Evolutionary conservation across 2,888 invertebrate species (phyloP).

Genomic region (Hipparchia semele): DNA sequence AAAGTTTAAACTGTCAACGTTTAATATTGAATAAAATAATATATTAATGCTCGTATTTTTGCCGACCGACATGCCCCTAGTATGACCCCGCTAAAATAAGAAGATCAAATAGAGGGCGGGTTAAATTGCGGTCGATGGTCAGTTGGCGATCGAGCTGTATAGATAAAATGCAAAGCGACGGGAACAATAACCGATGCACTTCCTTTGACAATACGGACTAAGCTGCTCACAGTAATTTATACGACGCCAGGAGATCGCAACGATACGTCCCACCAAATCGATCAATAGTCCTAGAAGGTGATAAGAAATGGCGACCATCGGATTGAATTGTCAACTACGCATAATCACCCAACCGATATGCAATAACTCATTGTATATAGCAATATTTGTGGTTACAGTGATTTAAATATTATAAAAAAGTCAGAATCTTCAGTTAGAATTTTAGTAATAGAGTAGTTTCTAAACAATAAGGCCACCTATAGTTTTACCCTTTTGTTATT

Average conservation of each 20-base stretch:
- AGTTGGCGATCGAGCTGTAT: conserved; percentile 58
- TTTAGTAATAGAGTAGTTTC: too few species aligned
- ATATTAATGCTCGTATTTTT: background rate
- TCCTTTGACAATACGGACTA: conserved; percentile 71
- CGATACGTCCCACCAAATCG: conserved; percentile 70
- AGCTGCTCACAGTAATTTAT: conserved; percentile 61
- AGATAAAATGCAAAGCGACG: conserved; percentile 70
- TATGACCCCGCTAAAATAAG: conserved; percentile 4
- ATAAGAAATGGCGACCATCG: conserved; percentile 67
- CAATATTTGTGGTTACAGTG: background rate
- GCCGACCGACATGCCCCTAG: background rate
- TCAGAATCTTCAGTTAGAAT: too few species aligned
- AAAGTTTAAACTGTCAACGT: too few species aligned
- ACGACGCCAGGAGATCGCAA: conserved; percentile 63
- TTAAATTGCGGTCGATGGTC: conserved; percentile 68
- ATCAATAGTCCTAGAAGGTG: conserved; percentile 74
- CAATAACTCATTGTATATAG: conserved; percentile 32
- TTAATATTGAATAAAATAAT: too few species aligned
- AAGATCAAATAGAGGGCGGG: conserved; percentile 63
- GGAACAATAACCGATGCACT: conserved; percentile 80
- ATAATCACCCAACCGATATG: conserved; percentile 55
- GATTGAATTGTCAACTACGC: conserved; percentile 72
- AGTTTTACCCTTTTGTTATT: too few species aligned
- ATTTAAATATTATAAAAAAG: background rate
- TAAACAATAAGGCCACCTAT: too few species aligned